These are phyloP conservation scores for Notothenia coriiceps DNA, from an alignment of 2,113 vertebrate genomes.

Conservation along the genomic window DNA sequence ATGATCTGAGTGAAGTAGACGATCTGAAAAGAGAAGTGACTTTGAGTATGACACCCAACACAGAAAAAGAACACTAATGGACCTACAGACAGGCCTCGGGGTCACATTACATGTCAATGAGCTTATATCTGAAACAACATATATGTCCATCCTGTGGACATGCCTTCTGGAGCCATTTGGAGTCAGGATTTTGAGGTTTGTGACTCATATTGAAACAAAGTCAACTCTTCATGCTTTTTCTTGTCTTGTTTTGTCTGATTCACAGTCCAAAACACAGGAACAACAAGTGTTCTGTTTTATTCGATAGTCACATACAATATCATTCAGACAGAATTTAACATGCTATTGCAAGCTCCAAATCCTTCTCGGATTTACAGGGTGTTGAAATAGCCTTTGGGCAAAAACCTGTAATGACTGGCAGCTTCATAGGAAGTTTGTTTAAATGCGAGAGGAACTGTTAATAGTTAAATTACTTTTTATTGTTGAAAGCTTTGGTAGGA, in stretches of 20 bases:
- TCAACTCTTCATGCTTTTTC: background rate
- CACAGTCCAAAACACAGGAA: background rate
- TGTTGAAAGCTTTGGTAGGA: background rate
- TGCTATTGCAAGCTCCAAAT: no score
- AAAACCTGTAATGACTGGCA: background rate
- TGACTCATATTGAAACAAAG: background rate
- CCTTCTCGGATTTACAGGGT: no score
- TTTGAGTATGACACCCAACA: background rate
- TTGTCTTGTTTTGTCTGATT: background rate
- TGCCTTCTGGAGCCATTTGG: no score
- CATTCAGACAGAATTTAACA: background rate
- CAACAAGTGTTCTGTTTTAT: no score
- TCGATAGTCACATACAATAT: no score
- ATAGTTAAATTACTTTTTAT: background rate
- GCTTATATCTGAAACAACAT: no score
- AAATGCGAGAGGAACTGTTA: background rate
- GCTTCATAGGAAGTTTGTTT: no score
- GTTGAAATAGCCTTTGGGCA: background rate
- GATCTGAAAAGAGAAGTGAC: constrained; percentile 30
- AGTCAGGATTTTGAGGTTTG: background rate
- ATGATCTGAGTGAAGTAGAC: constrained; percentile 82
- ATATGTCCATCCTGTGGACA: no score
- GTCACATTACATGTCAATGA: no score
- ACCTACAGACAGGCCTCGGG: background rate
- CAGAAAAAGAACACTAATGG: no score